Evolutionary conservation across 2,113 vertebrate species (phyloP).

Genomic region (Chionomys nivalis): DNA sequence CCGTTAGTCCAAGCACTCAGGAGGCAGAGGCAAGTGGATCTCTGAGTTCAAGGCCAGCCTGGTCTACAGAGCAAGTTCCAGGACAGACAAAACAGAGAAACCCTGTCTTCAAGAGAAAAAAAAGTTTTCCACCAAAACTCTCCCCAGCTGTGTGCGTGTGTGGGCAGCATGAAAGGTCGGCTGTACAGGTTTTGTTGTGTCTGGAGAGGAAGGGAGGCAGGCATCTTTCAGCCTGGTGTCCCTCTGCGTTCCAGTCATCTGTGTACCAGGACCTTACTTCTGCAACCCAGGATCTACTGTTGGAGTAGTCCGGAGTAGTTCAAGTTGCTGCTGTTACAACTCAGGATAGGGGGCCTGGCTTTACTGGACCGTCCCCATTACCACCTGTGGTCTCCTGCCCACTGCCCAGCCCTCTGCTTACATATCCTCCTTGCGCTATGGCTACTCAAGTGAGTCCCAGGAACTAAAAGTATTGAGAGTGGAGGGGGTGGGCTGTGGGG

Average conservation of each 20-base stretch:
- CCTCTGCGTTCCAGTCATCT: background rate
- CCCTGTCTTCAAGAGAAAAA: background rate
- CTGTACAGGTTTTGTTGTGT: too few species aligned
- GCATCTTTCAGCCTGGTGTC: background rate
- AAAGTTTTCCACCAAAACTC: background rate
- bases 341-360: background rate
- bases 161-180: accelerated
- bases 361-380: accelerated
- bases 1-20: background rate
- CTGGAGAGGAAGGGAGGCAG: background rate
- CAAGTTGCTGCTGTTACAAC: background rate
- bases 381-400: background rate
- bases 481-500: background rate
- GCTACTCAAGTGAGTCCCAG: background rate
- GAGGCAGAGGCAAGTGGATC: background rate
- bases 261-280: accelerated
- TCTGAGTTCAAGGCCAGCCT: background rate
- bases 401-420: background rate
- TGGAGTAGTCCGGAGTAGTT: background rate
- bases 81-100: background rate
- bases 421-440: accelerated
- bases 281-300: accelerated
- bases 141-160: background rate
- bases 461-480: background rate
- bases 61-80: background rate